phyloP scores from a whole-genome alignment of 2,797 vertebrate genomes.

The Falco berigora region DNA sequence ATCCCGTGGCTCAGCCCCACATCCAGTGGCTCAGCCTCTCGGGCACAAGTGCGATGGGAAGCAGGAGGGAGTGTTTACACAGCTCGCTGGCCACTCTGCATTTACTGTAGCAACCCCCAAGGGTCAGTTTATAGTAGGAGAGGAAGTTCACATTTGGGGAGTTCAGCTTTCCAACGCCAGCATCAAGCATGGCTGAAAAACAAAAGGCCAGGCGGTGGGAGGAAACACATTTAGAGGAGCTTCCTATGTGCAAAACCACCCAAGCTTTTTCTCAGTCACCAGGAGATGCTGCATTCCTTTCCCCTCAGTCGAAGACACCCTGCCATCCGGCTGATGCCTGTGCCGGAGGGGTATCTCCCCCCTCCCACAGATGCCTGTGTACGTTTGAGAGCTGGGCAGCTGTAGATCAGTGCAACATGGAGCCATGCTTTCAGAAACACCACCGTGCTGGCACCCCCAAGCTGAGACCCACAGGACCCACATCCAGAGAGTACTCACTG shows the following conservation, averaged over 20 bases:
- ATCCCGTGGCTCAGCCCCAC: neutral
- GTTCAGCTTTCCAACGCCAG: constrained; percentile 56
- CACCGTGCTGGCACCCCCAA: neutral
- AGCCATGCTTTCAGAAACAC: neutral
- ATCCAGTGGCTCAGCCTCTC: neutral
- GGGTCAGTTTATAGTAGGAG: constrained; percentile 71
- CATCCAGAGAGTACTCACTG: rapidly evolving
- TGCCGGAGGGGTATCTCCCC: neutral
- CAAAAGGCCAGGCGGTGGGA: constrained; percentile 56
- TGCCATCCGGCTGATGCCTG: neutral
- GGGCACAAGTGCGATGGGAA: neutral
- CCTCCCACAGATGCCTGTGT: neutral
- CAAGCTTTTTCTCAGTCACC: neutral
- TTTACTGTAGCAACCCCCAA: constrained; percentile 67
- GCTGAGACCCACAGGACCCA: neutral
- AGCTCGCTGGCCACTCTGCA: constrained; percentile 28
- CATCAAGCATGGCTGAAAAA: constrained; percentile 60
- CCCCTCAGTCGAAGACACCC: neutral
- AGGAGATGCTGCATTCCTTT: neutral
- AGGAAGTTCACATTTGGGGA: constrained; percentile 72
- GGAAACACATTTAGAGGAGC: constrained; percentile 67
- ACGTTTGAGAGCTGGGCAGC: neutral
- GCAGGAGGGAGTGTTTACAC: constrained; percentile 57
- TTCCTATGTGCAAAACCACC: constrained; percentile 50
- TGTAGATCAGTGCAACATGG: rapidly evolving